Percentiles rank a stretch among this genome's conserved stretches.
These are phyloP conservation scores for Clarias pachynema DNA, from an alignment of 2,797 vertebrate species.

Conservation along the genomic window DNA sequence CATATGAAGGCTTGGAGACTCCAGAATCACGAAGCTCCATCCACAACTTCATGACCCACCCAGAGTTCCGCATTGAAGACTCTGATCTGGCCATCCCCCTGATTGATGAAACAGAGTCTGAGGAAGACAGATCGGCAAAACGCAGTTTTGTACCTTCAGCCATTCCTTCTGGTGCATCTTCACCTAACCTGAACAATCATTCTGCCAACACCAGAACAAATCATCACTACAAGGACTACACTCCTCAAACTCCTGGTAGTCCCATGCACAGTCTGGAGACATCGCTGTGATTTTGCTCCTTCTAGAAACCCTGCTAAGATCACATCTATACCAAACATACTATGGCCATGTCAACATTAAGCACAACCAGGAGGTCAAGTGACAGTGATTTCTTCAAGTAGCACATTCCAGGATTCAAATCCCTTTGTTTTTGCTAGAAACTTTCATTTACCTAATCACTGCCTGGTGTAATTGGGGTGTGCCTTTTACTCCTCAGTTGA, in stretches of 20 bases:
- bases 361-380: conserved; percentile 3
- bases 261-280: conserved; percentile 99
- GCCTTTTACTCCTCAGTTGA: not conserved
- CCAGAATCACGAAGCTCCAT: conserved; percentile 97
- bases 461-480: not conserved
- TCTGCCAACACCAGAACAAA: conserved; percentile 82
- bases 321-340: conserved; percentile 4
- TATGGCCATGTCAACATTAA: conserved; percentile 16
- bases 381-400: conserved; percentile 2
- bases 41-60: conserved; percentile 98
- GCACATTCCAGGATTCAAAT: not conserved
- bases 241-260: conserved; percentile 92
- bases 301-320: conserved; percentile 7
- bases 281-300: conserved; percentile 79
- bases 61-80: conserved; percentile 95
- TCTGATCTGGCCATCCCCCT: conserved; percentile 91
- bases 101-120: conserved; percentile 91
- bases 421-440: not conserved
- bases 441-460: not conserved
- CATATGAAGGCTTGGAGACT: conserved; percentile 96
- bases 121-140: conserved; percentile 88
- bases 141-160: conserved; percentile 77
- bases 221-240: conserved; percentile 85
- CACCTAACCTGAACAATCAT: conserved; percentile 92
- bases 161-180: conserved; percentile 69